Conservation (phyloP, 2,797 vertebrate species). For the Melanotaenia nigrans region DNA sequence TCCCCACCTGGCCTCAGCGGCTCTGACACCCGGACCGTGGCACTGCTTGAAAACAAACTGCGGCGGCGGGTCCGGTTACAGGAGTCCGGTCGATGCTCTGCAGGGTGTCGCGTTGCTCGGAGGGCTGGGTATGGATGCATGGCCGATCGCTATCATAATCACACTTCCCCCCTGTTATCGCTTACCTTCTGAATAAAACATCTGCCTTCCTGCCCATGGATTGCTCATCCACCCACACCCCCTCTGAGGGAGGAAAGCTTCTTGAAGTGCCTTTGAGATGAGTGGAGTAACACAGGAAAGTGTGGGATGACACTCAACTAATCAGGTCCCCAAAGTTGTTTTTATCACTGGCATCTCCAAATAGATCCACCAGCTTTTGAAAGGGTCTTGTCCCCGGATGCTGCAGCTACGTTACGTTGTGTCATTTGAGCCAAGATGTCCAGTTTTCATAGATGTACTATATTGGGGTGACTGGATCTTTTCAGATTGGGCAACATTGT, state of each 20-base stretch:
- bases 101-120: slow-evolving; percentile 78
- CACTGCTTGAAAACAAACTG: slow-evolving; percentile 83
- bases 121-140: slow-evolving; percentile 76
- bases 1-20: slow-evolving; percentile 43
- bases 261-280: slow-evolving; percentile 59
- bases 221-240: slow-evolving; percentile 28
- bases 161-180: slow-evolving; percentile 85
- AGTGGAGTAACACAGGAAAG: slow-evolving; percentile 54
- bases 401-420: slow-evolving; percentile 34
- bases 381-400: slow-evolving; percentile 42
- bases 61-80: slow-evolving; percentile 70
- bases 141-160: slow-evolving; percentile 85
- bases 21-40: slow-evolving; percentile 60
- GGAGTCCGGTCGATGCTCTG: slow-evolving; percentile 74
- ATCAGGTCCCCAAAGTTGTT: slow-evolving; percentile 54
- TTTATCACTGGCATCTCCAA: slow-evolving; percentile 56
- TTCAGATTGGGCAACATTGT: background rate
- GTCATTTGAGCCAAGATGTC: slow-evolving; percentile 36
- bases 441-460: slow-evolving; percentile 11
- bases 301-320: slow-evolving; percentile 44
- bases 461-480: background rate
- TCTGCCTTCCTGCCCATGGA: slow-evolving; percentile 78
- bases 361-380: slow-evolving; percentile 44
- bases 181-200: slow-evolving; percentile 86
- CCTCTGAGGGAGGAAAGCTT: slow-evolving; percentile 54